Evolutionary conservation across 2,888 invertebrate species (phyloP), one percentile per base, ranked within the genome.

Genomic region (Drosophila imparisetae): DNA sequence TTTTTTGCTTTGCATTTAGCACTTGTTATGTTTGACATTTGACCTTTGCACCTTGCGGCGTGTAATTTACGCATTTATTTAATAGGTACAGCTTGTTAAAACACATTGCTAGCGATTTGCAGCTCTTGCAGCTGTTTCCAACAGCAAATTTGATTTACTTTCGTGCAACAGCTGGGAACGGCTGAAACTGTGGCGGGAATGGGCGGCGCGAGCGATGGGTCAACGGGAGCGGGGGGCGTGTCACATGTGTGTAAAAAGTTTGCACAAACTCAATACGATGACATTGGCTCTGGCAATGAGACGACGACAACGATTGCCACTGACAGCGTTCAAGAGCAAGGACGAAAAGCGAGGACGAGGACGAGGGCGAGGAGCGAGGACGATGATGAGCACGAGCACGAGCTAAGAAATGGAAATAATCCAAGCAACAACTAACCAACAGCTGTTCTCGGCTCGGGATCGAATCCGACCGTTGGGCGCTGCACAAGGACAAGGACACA

Each of bases 401-500:
- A 53, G 67, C 66, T 66, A 58, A 68, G 60, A 54, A 63, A 52
- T 21, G 29, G 61, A 59, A 66, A 72, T 63, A 71, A 70, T 67
- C 69, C 80, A 66, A 66, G 32, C 24, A 45, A 45, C 45, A 45
- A 45, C 36, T 36, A 32, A 32, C 68, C 76, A 86, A 86, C 86
- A 88, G 86, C 86, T 85, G 85, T 85, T 85, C 76, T 32, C 68
- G 57, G 64, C 65, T 73, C 69, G 45, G 45, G 24, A 45, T 45
- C 45, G 15, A 24, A 45, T 45, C 45, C 45, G 65, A 65, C 57
- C 65, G 66, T 36, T 73, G 68, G 57, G 64, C 69, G 83, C 86
- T 88, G 86, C 88, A 86, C 87, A 87, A 89, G 87, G 87, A 86
- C 83, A 86, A 82, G 83, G 86, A 83, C 83, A 79, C 77, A 67